phyloP scores from a whole-genome alignment of 2,888 invertebrate species.

The Andrena marginata region DNA sequence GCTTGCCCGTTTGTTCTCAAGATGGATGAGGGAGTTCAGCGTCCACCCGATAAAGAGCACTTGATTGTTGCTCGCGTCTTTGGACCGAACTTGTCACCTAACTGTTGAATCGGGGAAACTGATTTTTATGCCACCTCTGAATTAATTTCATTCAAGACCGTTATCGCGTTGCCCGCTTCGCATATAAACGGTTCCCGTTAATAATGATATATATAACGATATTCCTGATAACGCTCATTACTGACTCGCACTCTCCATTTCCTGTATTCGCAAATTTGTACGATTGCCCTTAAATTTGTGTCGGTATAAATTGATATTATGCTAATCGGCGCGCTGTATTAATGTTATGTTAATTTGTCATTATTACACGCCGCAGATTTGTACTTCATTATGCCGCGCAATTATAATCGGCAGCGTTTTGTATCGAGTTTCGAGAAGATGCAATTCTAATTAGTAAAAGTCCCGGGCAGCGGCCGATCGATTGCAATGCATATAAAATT shows the following conservation, averaged over 20 bases:
- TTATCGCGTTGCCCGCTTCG: too few species aligned
- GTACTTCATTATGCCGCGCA: constrained; percentile 5
- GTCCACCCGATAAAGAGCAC: background rate
- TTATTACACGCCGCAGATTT: background rate
- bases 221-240: background rate
- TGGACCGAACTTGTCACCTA: background rate
- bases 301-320: constrained; percentile 27
- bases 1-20: background rate
- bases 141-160: too few species aligned
- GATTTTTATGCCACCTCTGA: background rate
- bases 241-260: background rate
- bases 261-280: constrained; percentile 6
- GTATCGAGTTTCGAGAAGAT: background rate
- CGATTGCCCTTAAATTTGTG: constrained; percentile 11
- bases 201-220: background rate
- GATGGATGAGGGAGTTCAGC: background rate
- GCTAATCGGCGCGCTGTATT: constrained; percentile 24
- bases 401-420: background rate
- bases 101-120: background rate
- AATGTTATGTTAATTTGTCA: constrained; percentile 16
- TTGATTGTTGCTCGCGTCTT: background rate
- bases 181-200: too few species aligned
- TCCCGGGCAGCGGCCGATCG: background rate
- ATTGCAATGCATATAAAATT: constrained; percentile 43
- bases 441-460: constrained; percentile 33